A percentile compares a stretch with the other conserved stretches of the same genome.
These are phyloP conservation scores for Ursus arctos DNA, from an alignment of 2,113 vertebrate genomes.

Conservation along the genomic window DNA sequence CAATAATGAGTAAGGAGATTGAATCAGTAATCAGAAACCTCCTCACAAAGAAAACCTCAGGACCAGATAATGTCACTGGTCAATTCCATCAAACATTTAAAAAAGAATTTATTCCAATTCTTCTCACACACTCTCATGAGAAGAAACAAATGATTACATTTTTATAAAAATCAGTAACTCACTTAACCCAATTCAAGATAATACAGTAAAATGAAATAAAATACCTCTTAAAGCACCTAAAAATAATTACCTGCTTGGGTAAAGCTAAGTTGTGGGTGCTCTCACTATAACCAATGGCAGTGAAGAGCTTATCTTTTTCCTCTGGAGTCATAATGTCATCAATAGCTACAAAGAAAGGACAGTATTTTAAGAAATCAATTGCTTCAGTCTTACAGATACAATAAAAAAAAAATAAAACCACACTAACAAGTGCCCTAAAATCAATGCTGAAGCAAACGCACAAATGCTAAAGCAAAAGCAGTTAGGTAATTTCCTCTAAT, in stretches of 20 bases:
- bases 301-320: conserved; percentile 97
- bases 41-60: background rate
- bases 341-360: conserved; percentile 86
- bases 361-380: conserved; percentile 37
- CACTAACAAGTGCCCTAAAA: background rate
- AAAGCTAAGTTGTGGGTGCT: conserved; percentile 92
- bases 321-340: conserved; percentile 95
- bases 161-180: background rate
- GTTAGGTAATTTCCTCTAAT: background rate
- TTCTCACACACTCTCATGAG: background rate
- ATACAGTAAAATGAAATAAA: background rate
- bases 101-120: background rate
- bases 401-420: conserved; percentile 31
- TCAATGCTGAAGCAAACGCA: background rate
- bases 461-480: background rate
- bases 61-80: background rate
- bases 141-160: background rate
- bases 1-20: background rate
- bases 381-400: background rate
- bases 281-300: conserved; percentile 98
- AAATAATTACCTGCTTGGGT: conserved; percentile 92
- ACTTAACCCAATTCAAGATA: background rate
- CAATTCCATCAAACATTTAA: background rate
- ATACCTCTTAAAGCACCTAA: background rate
- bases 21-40: background rate